Evolutionary conservation across 2,888 invertebrate species (phyloP), one percentile per base, ranked within the genome.

Genomic region (Scaptomyza flava): DNA sequence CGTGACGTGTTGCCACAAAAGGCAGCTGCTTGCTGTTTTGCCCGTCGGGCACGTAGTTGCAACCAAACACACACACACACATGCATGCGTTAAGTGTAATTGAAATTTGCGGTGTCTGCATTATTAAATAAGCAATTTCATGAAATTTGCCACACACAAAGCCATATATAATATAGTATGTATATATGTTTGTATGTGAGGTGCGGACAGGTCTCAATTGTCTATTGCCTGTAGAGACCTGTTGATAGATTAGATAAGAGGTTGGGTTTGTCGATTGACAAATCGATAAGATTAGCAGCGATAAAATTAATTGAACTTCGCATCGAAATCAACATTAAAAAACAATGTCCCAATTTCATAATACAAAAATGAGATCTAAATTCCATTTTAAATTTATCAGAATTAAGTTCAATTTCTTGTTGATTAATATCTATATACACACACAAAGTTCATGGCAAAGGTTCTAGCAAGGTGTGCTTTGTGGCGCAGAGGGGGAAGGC

Each of bases 371-470:
- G 27, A 6, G 27, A 27, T 27, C 27, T 27, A 27, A 27, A 27
- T 27, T 27, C 27, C 27, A 27, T 6, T 27, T 27, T 27, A 27
- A 27, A 27, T 27, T 27, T 1, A 27, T 6, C 27, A 27, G 27
- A 5, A 6, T 27, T 27, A 27, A 27, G 27, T 27, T 27, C 3
- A 1, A 27, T 27, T 2, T 27, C 6, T 27, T 27, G 27, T 27
- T 27, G 23, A 23, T 23, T 4, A 4, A 23, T 23, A 23, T 23
- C 23, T 23, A 4, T 23, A 4, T 23, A 17, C 50, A 63, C 33
- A 33, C n/a, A 3, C 66, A 65, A 65, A 66, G 63, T 63, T 63
- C 63, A 66, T 51, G 63, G 63, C 63, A 63, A 66, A 66, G 52
- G 63, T 66, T 23, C 23, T 52, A 65, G 3, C 12, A 34, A 6